Evolutionary conservation across 2,797 vertebrate species (phyloP).

Genomic region (Apodemus agrarius): DNA sequence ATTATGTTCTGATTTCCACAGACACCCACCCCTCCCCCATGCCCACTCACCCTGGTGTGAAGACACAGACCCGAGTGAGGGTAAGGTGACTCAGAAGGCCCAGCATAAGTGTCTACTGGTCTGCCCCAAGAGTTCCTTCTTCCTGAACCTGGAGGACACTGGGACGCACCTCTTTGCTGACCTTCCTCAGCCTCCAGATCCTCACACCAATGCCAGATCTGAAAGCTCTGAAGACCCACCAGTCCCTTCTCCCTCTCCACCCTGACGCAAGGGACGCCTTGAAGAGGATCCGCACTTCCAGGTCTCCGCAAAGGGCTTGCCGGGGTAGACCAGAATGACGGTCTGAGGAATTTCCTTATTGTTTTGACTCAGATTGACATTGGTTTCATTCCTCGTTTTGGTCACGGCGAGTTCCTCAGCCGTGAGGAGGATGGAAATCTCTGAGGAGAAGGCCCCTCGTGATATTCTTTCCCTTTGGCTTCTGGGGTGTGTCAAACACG

Average conservation of each 20-base stretch:
- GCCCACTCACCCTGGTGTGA: not conserved
- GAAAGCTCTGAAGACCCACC: no score
- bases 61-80: not conserved
- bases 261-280: not conserved
- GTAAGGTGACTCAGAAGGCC: not conserved
- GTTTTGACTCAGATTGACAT: not conserved
- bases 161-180: no score
- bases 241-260: not conserved
- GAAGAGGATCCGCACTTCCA: not conserved
- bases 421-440: not conserved
- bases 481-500: slow-evolving; percentile 17
- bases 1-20: not conserved
- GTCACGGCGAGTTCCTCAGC: slow-evolving; percentile 56
- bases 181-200: not conserved
- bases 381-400: slow-evolving; percentile 32
- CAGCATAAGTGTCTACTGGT: fast-evolving
- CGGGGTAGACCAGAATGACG: not conserved
- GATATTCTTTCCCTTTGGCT: not conserved
- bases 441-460: not conserved
- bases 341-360: not conserved
- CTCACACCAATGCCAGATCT: not conserved
- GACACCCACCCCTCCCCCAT: no score
- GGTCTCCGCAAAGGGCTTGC: not conserved
- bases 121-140: fast-evolving
- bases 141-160: not conserved